These are phyloP conservation scores for Stramonita haemastoma DNA, from an alignment of 2,888 invertebrate genomes.

Conservation along the genomic window DNA sequence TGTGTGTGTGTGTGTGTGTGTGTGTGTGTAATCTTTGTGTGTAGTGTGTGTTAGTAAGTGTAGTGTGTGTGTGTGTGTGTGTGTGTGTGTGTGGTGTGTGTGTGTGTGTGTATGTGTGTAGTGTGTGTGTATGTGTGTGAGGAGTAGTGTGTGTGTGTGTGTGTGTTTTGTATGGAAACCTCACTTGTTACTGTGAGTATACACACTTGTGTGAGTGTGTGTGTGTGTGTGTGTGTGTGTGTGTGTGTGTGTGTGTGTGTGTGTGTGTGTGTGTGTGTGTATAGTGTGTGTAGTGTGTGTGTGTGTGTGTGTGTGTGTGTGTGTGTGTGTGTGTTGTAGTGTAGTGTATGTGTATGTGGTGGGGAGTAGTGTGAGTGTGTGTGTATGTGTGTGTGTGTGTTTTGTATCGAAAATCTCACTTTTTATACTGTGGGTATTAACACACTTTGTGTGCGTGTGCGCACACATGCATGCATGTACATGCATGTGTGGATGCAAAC, in stretches of 20 bases:
- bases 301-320: conserved; percentile 27
- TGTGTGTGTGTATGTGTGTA: conserved; percentile 5
- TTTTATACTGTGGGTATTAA: background rate
- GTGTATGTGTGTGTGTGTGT: conserved; percentile 1
- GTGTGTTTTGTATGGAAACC: background rate
- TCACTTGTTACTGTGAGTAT: background rate
- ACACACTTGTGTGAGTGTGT: too few species aligned
- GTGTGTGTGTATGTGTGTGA: background rate
- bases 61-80: conserved; percentile 27
- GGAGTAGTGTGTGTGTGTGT: too few species aligned
- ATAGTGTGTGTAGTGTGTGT: background rate
- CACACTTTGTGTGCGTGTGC: background rate
- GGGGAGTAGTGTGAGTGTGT: background rate
- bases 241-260: too few species aligned
- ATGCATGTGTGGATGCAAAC: background rate
- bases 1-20: background rate
- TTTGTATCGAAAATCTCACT: background rate
- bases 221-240: background rate
- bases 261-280: too few species aligned
- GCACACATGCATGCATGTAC: background rate
- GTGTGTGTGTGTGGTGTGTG: too few species aligned
- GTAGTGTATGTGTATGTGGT: conserved; percentile 12
- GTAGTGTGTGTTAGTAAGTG: conserved; percentile 10
- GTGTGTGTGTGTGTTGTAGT: conserved; percentile 4
- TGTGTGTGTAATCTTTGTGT: background rate